Evolutionary conservation across 1,140 invertebrate genomes (phyloP).

Genomic region (Camponotus vicinus): DNA sequence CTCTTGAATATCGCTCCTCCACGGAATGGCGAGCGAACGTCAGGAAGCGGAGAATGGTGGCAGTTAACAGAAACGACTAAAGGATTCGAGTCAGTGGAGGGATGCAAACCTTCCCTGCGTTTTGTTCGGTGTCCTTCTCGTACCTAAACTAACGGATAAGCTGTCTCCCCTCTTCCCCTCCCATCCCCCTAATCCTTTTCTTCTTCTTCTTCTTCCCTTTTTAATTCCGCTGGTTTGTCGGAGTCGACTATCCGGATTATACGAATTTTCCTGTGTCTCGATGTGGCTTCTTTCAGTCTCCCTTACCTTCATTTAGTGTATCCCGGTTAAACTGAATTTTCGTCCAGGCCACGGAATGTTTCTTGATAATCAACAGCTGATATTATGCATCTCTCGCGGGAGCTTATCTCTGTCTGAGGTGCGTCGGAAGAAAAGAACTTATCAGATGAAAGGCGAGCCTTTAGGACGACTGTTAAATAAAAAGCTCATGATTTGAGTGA

Average conservation of each 20-base stretch:
- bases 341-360: background rate
- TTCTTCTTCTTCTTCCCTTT: conserved; percentile 4
- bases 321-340: conserved; percentile 15
- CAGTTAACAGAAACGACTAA: conserved; percentile 64
- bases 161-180: background rate
- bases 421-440: background rate
- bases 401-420: background rate
- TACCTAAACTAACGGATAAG: conserved; percentile 58
- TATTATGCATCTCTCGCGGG: background rate
- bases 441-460: background rate
- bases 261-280: conserved; percentile 54
- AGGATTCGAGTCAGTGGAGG: conserved; percentile 19
- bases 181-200: background rate
- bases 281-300: conserved; percentile 11
- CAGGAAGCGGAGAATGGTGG: conserved; percentile 54
- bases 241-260: conserved; percentile 63
- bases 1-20: conserved; percentile 42
- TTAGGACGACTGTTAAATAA: conserved; percentile 16
- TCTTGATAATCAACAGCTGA: conserved; percentile 44
- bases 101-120: background rate
- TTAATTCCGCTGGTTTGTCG: conserved; percentile 69
- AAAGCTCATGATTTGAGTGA: conserved; percentile 11
- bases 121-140: conserved; percentile 49
- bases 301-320: conserved; percentile 1
- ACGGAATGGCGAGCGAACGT: conserved; percentile 56